Base-by-base conservation (phyloP, 1,140 invertebrate genomes). In the Dysdera silvatica region DNA sequence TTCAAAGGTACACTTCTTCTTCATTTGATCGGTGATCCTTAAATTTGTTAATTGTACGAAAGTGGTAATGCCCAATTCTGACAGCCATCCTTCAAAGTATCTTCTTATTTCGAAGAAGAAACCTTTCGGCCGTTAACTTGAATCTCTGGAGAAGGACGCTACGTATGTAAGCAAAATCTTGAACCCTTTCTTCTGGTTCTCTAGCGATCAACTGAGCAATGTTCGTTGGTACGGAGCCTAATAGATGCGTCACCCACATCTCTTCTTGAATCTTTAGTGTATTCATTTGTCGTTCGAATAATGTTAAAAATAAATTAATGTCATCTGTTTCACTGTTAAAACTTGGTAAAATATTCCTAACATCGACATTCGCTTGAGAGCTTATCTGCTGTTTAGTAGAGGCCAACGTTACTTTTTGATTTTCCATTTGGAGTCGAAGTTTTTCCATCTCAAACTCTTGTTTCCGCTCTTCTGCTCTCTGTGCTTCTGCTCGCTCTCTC, bases 41-140 rank as follows among this genome's bases (percentile, higher is more conserved):
- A 48, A 29, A 12, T 58, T n/a, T 33, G 32, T 32, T 16, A 58
- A 10, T 23, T 33, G 6, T 20, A 23, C 43, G 18, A 58, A 58
- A 20, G 14, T 4, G 18, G 31, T 52, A 12, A 52, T 24, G 8
- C 35, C 6, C 10, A 32, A 6, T 20, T 52, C 49, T 12, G 18
- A 24, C 14, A 58, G 20, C 29, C 28, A 58, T n/a, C n/a, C 24
- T 47, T 58, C 40, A 24, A 58, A 58, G 12, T 47, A 58, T 18
- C 7, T 58, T 33, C 29, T 5, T 4, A 58, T 10, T 31, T 58
- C 55, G 33, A 58, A 58, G 14, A 33, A 43, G 24, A 58, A 48
- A 58, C 35, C n/a, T 43, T n/a, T 59, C 20, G 3, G 18, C 43
- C n/a, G 4, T 35, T n/a, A 49, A 29, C 26, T 48, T 45, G 41